Evolutionary conservation across 2,797 vertebrate species (phyloP).

Genomic region (Anomalospiza imberbis): DNA sequence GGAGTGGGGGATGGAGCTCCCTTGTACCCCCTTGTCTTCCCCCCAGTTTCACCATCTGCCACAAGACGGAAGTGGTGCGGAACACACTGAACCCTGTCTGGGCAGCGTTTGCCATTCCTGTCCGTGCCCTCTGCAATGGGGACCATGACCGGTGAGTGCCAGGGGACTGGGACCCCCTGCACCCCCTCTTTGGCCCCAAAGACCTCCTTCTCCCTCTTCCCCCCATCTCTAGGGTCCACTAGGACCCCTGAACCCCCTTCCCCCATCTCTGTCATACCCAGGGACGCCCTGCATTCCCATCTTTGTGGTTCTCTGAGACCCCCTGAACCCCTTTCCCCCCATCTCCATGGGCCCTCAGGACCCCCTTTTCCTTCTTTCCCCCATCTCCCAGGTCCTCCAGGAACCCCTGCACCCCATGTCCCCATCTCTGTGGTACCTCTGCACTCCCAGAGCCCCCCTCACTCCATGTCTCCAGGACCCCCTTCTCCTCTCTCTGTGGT

Average conservation of each 20-base stretch:
- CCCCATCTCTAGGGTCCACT: not conserved
- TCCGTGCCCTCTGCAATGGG: constrained; percentile 89
- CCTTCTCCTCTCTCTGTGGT: not conserved
- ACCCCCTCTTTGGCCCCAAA: not conserved
- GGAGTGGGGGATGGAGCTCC: too few species aligned
- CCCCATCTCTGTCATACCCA: not conserved
- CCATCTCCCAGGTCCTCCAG: not conserved
- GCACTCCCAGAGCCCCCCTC: too few species aligned
- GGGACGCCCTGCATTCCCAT: not conserved
- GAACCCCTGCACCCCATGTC: not conserved
- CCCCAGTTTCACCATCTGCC: constrained; percentile 89
- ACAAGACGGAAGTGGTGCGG: constrained; percentile 92
- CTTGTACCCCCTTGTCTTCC: not conserved
- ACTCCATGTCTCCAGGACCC: not conserved
- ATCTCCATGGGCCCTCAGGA: not conserved
- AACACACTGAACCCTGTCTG: constrained; percentile 89
- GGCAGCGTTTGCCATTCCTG: constrained; percentile 87
- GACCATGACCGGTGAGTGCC: constrained; percentile 84
- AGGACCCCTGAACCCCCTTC: not conserved
- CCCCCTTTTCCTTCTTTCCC: not conserved
- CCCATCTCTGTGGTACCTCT: not conserved
- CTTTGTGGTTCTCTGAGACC: not conserved
- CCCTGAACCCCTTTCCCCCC: not conserved
- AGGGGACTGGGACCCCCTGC: not conserved
- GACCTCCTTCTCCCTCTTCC: not conserved